phyloP scores from a whole-genome alignment of 2,888 invertebrate species.

The Aquatica leii region DNA sequence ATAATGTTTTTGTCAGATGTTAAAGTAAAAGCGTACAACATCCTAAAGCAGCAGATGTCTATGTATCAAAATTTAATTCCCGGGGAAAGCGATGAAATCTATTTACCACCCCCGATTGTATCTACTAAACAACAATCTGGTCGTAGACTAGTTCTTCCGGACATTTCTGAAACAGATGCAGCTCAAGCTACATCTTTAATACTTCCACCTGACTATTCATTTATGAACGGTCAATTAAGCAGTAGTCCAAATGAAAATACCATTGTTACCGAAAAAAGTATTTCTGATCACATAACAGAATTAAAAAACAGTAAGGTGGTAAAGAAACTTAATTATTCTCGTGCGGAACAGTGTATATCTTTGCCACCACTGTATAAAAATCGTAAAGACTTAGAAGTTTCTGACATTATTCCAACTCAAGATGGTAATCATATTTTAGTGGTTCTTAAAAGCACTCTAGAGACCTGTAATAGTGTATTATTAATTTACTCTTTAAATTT shows the following conservation, averaged over 20 bases:
- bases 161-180: slow-evolving; percentile 54
- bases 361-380: slow-evolving; percentile 64
- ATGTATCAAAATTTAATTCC: slow-evolving; percentile 59
- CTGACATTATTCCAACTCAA: slow-evolving; percentile 73
- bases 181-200: slow-evolving; percentile 49
- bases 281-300: slow-evolving; percentile 60
- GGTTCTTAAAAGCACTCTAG: slow-evolving; percentile 58
- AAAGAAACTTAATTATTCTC: slow-evolving; percentile 58
- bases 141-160: slow-evolving; percentile 53
- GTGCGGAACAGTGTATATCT: slow-evolving; percentile 67
- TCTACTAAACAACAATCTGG: slow-evolving; percentile 51
- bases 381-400: slow-evolving; percentile 64
- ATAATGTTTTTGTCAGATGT: slow-evolving; percentile 24
- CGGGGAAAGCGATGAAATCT: slow-evolving; percentile 59
- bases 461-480: slow-evolving; percentile 59
- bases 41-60: slow-evolving; percentile 48
- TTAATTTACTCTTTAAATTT: slow-evolving; percentile 67
- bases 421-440: slow-evolving; percentile 75
- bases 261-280: slow-evolving; percentile 50
- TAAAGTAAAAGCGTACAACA: slow-evolving; percentile 27
- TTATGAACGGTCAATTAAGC: slow-evolving; percentile 51
- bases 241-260: slow-evolving; percentile 24
- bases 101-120: slow-evolving; percentile 51
- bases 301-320: slow-evolving; percentile 53
- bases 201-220: slow-evolving; percentile 49